Evolutionary conservation across 2,888 invertebrate species (phyloP), one percentile per base, ranked within the genome.

Genomic region (Eupithecia centaureata): DNA sequence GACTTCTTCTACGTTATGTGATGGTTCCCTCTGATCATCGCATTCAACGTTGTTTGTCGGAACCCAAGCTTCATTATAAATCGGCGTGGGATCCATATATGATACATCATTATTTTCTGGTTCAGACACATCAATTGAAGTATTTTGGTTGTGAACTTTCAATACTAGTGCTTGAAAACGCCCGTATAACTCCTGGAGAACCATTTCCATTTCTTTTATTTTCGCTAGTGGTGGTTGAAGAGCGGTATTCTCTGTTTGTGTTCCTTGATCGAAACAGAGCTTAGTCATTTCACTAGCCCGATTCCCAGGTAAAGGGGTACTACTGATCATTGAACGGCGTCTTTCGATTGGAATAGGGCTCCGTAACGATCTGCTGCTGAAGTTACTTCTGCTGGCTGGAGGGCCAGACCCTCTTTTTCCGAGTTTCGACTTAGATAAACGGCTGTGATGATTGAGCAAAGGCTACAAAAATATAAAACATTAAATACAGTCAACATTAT

Each of bases 261-360:
- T 86, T 28, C 74, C 82, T 79, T 86, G 82, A 61, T 88, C 84
- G 42, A 78, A 82, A 59, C 62, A 78, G 15, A 84, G 65, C 63
- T 70, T 82, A 4, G 67, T 65, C 12, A 60, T 73, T 51, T 74
- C 68, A 42, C 69, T 66, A 5, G 30, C 58, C n/a, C 54, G 72
- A 52, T 71, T 78, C 18, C 71, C 77, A 3, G 83, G 81, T 5
- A 85, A 58, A 7, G 87, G 87, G 10, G 87, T 85, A 63, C 85
- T 85, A 73, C 80, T 84, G 12, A 79, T 63, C 27, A 84, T 61
- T 27, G 81, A 79, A 57, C 79, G 79, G 15, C 78, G 74, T 72
- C 70, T 72, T 42, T 73, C 70, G 56, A 66, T 69, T 28, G 52
- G 63, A 28, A 54, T 28, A 28, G 73, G 70, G 15, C 66, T 72